phyloP scores from a whole-genome alignment of 1,140 invertebrate genomes.

The Gyrodactylus bullatarudis region DNA sequence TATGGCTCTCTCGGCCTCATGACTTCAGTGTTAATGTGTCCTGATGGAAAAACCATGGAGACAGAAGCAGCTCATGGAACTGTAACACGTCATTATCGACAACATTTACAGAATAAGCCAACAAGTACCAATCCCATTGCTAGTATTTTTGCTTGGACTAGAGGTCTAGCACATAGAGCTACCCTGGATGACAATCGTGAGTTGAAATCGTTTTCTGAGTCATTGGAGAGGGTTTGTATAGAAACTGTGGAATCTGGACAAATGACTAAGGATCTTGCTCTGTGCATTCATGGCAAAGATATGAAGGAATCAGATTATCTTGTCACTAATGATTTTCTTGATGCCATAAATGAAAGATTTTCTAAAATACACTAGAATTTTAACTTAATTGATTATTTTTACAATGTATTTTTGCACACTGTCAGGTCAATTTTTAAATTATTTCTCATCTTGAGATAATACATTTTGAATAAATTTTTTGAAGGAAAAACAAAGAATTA shows the following conservation, averaged over 20 bases:
- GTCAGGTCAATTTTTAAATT: neutral
- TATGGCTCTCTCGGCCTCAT: constrained; percentile 22
- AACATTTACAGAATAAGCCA: constrained; percentile 28
- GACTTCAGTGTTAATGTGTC: constrained; percentile 20
- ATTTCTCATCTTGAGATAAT: too few relatives aligned
- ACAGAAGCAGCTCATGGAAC: constrained; percentile 22
- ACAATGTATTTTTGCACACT: neutral
- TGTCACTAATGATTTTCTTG: constrained; percentile 20
- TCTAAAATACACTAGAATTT: constrained; percentile 5
- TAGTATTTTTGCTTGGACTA: constrained; percentile 87
- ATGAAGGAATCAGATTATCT: constrained; percentile 18
- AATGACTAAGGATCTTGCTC: constrained; percentile 95
- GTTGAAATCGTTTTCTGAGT: constrained; percentile 24
- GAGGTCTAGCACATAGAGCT: constrained; percentile 50
- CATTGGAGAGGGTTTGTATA: constrained; percentile 43
- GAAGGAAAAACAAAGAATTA: too few relatives aligned
- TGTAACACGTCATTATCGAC: constrained; percentile 27
- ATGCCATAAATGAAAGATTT: constrained; percentile 14
- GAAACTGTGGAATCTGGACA: constrained; percentile 60
- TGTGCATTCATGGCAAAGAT: constrained; percentile 57
- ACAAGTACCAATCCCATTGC: constrained; percentile 27
- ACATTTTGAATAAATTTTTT: too few relatives aligned
- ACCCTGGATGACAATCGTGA: constrained; percentile 53
- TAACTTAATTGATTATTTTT: neutral
- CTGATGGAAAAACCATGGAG: constrained; percentile 23